Base-by-base conservation (phyloP, 2,113 vertebrate species). In the Heterochromis multidens region DNA sequence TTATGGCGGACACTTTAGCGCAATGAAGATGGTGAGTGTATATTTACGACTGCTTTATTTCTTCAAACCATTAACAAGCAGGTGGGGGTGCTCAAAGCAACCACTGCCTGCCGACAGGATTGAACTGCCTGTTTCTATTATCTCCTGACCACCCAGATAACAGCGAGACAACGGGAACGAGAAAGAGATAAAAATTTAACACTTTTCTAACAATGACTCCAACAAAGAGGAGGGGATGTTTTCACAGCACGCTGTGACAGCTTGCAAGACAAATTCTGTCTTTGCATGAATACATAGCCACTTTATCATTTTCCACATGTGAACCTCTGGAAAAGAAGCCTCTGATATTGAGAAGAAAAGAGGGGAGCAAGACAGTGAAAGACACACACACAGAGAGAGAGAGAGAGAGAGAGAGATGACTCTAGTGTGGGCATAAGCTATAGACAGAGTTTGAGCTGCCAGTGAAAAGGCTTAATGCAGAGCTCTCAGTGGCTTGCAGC, bases 11-110 rank as follows among this genome's bases (percentile, higher is more conserved):
- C 84, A 90, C 87, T 92, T 91, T 67, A 83, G 81, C 6, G 19
- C 91, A 90, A 90, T 85, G 88, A 83, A 37, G 58, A 85, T 70
- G 77, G 87, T 46, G 77, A 90, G 78, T 49, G 85, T 58, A 27
- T 82, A 57, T 91, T 94, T 91, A 91, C 43, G 82, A 88, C 88
- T 67, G 84, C 88, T 93, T 93, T 88, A 91, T 93, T 88, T 88
- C 86, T 86, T 87, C 63, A 77, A 91, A 87, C 83, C 82, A 92
- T 94, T 93, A 93, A 91, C 77, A 40, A 94, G 86, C 92, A 94
- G 92, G 92, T 93, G 93, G 84, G 70, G 89, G 90, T 80, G 88
- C 86, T 88, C 77, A 85, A 83, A 88, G 87, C 79, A 31, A 87
- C 79, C 54, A 79, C 80, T 59, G 79, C 79, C 86, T 79, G 90